These are phyloP conservation scores for Coluber constrictor DNA, from an alignment of 2,797 vertebrate genomes.

Conservation along the genomic window DNA sequence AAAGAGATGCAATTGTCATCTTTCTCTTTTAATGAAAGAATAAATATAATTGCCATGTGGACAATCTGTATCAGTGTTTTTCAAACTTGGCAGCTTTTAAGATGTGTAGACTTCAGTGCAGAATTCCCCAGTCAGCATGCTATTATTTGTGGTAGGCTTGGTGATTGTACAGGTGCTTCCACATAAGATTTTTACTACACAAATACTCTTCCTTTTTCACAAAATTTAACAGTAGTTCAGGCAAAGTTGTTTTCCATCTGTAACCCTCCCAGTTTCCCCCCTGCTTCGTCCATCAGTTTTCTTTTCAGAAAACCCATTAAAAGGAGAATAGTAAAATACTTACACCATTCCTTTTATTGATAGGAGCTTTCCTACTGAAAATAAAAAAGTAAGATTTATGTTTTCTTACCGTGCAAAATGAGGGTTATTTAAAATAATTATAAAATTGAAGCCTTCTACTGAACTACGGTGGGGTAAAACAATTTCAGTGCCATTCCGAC, in stretches of 20 bases:
- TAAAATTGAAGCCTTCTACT: not conserved
- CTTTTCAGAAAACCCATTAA: not conserved
- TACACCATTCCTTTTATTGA: not conserved
- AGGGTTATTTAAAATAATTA: not conserved
- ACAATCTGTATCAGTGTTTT: not conserved
- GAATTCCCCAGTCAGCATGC: not conserved
- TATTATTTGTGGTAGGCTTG: not conserved
- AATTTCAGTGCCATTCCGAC: not conserved
- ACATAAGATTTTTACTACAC: not conserved
- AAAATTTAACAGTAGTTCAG: not conserved
- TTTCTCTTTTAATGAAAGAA: not conserved
- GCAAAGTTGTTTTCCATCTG: not conserved
- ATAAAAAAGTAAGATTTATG: not conserved
- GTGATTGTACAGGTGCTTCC: not conserved
- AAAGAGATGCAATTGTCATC: not conserved
- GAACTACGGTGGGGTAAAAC: not conserved
- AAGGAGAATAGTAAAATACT: not conserved
- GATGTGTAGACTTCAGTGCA: not conserved
- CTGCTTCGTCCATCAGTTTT: not conserved
- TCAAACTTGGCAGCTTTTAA: not conserved
- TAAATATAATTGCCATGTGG: not conserved
- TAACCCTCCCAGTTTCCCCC: not conserved
- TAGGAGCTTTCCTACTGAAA: not conserved
- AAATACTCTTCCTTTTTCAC: not conserved
- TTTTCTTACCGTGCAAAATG: not conserved